Evolutionary conservation across 1,140 invertebrate species (phyloP).

Genomic region (Hesperophylax magnus): DNA sequence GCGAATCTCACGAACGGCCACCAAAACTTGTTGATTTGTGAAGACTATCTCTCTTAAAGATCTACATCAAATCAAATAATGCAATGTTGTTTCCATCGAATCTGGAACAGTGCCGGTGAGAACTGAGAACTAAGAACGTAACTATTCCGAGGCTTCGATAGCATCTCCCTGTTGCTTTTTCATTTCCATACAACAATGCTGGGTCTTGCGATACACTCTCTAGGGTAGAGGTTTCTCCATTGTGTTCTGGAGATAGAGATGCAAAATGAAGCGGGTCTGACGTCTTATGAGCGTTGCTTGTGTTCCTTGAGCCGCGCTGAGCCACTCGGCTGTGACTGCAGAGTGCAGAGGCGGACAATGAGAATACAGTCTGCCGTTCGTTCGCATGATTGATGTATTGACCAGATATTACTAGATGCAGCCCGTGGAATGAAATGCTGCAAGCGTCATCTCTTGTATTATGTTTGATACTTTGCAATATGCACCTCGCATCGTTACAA

Average conservation of each 20-base stretch:
- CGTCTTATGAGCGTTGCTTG: background rate
- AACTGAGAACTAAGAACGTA: background rate
- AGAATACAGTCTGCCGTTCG: conserved; percentile 5
- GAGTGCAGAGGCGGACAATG: conserved; percentile 29
- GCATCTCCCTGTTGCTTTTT: conserved; percentile 32
- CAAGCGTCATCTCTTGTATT: too few relatives aligned
- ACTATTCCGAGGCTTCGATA: conserved; percentile 19
- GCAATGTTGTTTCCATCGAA: conserved; percentile 12
- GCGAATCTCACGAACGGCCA: conserved; percentile 7
- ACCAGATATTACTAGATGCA: background rate
- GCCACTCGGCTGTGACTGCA: conserved; percentile 31
- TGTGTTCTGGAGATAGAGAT: conserved; percentile 31
- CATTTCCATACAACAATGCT: conserved; percentile 36
- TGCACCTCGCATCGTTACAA: too few relatives aligned
- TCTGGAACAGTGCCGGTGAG: conserved; percentile 15
- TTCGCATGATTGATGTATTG: conserved; percentile 10
- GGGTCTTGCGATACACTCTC: conserved; percentile 3
- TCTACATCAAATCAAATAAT: conserved; percentile 10
- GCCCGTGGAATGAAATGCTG: background rate
- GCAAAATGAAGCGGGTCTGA: conserved; percentile 29
- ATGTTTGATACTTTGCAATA: too few relatives aligned
- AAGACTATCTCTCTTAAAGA: conserved; percentile 4
- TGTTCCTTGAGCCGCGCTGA: background rate
- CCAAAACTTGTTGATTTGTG: conserved; percentile 4
- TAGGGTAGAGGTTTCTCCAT: conserved; percentile 36